These are phyloP conservation scores for Seriola rivoliana DNA, from an alignment of 2,113 vertebrate species.

Conservation along the genomic window DNA sequence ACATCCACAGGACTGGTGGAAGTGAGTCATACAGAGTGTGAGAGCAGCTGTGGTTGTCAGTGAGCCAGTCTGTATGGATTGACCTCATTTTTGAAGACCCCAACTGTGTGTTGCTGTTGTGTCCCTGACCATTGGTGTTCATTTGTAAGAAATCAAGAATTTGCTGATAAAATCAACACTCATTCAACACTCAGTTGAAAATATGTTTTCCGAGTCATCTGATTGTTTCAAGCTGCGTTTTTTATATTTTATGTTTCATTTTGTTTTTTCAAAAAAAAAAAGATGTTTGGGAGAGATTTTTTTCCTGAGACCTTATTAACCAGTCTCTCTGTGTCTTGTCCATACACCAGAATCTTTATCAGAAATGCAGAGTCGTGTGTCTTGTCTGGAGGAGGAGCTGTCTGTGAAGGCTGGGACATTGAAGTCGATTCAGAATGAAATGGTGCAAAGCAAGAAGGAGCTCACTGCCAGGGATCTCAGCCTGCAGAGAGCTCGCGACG, in stretches of 20 bases:
- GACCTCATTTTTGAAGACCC: constrained; percentile 34
- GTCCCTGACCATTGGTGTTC: not conserved
- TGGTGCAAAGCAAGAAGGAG: constrained; percentile 75
- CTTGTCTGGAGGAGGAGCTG: constrained; percentile 79
- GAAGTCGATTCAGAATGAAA: constrained; percentile 70
- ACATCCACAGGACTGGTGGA: constrained; percentile 36
- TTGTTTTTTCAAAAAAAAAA: not conserved
- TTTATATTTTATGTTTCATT: not conserved
- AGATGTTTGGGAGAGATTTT: not conserved
- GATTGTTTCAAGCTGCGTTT: not conserved
- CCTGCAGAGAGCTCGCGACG: constrained; percentile 69
- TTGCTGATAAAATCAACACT: not conserved
- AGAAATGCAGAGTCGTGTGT: constrained; percentile 66
- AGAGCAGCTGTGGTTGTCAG: constrained; percentile 35
- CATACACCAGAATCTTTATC: constrained; percentile 41
- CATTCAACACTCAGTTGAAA: not conserved
- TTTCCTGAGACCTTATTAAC: constrained; percentile 3
- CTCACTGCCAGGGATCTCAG: constrained; percentile 72
- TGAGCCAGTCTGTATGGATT: constrained; percentile 50
- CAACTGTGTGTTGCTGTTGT: not conserved
- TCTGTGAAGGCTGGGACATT: constrained; percentile 62
- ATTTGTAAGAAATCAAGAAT: not conserved
- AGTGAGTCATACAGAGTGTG: constrained; percentile 16
- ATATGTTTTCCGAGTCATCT: not conserved
- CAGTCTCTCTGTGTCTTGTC: constrained; percentile 10